phyloP scores from a whole-genome alignment of 2,888 invertebrate species.

The Exephanes ischioxanthus region DNA sequence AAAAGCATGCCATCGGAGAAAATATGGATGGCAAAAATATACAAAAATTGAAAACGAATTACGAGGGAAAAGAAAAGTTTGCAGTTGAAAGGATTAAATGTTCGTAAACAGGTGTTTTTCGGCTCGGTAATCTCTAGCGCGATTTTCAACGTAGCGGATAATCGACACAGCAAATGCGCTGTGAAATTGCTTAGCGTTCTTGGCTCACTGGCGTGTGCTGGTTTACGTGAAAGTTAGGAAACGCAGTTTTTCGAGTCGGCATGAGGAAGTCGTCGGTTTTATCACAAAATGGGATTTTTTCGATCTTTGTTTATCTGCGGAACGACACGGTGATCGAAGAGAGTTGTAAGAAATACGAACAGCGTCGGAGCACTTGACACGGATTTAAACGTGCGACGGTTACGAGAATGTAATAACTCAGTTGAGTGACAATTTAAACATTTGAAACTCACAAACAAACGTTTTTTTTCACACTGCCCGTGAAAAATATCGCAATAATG shows the following conservation, averaged over 20 bases:
- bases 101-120: slow-evolving; percentile 13
- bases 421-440: neutral
- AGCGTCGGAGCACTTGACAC: neutral
- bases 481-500: neutral
- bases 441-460: too few species aligned
- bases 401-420: neutral
- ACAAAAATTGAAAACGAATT: too few species aligned
- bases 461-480: too few species aligned
- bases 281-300: slow-evolving; percentile 22
- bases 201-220: slow-evolving; percentile 38
- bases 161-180: slow-evolving; percentile 27
- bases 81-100: slow-evolving; percentile 18
- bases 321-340: neutral
- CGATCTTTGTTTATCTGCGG: slow-evolving; percentile 11
- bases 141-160: slow-evolving; percentile 28
- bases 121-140: neutral
- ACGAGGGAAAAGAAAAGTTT: neutral
- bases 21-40: too few species aligned
- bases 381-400: neutral
- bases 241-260: slow-evolving; percentile 24
- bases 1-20: too few species aligned
- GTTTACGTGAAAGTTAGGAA: slow-evolving; percentile 62
- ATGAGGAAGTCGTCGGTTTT: slow-evolving; percentile 58
- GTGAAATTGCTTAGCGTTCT: slow-evolving; percentile 47
- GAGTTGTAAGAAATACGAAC: slow-evolving; percentile 28